Percentiles rank a stretch among this genome's conserved stretches.
phyloP scores from a whole-genome alignment of 2,888 invertebrate genomes.

The Byasa hedistus region DNA sequence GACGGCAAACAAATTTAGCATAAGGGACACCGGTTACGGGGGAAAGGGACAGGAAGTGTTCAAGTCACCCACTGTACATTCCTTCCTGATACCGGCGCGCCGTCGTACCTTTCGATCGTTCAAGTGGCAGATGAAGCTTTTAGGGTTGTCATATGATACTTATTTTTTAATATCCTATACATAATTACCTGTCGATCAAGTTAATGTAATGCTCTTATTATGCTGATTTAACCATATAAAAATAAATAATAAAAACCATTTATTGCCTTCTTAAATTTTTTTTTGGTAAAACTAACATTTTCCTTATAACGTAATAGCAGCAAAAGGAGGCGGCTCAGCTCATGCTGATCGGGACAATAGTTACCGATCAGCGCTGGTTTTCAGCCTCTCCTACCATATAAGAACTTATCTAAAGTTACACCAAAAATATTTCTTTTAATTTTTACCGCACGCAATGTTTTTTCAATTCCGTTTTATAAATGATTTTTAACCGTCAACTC shows the following conservation, averaged over 20 bases:
- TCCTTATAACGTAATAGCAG: too few species aligned
- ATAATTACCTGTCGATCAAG: background rate
- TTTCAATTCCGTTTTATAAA: too few species aligned
- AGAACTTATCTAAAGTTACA: background rate
- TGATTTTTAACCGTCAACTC: too few species aligned
- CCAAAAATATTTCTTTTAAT: background rate
- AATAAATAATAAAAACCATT: too few species aligned
- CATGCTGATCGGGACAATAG: too few species aligned
- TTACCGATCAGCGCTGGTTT: too few species aligned
- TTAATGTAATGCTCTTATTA: too few species aligned
- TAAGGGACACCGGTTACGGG: conserved; percentile 70
- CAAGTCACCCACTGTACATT: conserved; percentile 80
- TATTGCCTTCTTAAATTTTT: too few species aligned
- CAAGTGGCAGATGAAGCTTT: conserved; percentile 80
- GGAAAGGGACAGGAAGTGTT: conserved; percentile 73
- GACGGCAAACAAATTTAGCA: conserved; percentile 71
- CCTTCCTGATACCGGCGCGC: conserved; percentile 78
- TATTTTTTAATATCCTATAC: conserved; percentile 28
- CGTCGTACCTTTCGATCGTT: conserved; percentile 80
- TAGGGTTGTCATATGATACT: conserved; percentile 69
- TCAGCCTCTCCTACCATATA: background rate
- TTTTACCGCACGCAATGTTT: background rate
- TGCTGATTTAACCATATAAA: too few species aligned
- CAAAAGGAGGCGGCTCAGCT: too few species aligned
- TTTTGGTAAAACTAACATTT: too few species aligned